Base-by-base conservation (phyloP, 2,113 vertebrate genomes). In the Siphamia tubifer region DNA sequence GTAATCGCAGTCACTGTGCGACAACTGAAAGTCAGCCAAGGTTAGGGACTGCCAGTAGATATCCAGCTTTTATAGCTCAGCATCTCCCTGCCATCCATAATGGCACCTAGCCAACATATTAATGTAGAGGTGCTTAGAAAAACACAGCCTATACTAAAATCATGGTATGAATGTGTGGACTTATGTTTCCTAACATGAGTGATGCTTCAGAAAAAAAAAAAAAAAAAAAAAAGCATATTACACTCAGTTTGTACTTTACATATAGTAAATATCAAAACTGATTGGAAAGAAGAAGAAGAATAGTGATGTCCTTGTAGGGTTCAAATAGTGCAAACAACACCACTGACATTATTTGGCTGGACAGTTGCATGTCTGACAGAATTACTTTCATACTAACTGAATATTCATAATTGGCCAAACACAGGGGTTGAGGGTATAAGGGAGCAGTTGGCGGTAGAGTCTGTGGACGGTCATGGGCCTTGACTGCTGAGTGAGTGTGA, bases 371-470 rank as follows among this genome's bases (percentile, higher is more conserved):
- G 96, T 98, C 96, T 83, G 86, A 83, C 88, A 81, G 85, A 94
- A 96, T 98, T 95, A 97, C 93, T 92, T 92, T 96, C 95, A 96
- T 67, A 27, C 51, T 90, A 92, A 82, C 86, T 93, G 92, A 94
- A 94, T 95, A 95, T 94, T 96, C 92, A 94, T 95, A 95, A 94
- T 88, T 92, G 89, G 92, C 92, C 95, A 94, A 94, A 95, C 95
- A 94, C 94, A 70, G 94, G 94, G 84, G 78, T 83, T 68, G 31
- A 79, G 85, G 83, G 87, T 81, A 61, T 57, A 71, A 87, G 82
- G 81, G 66, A 83, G 70, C 90, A 89, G 89, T 87, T 90, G 84
- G 79, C 71, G 45, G 77, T 74, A 64, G 68, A 77, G 76, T 79
- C 78, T 63, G 77, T 5, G 53, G 76, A 87, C 77, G 91, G 92